Base-by-base conservation (phyloP, 2,113 vertebrate species). In the Mionectes macconnelli region DNA sequence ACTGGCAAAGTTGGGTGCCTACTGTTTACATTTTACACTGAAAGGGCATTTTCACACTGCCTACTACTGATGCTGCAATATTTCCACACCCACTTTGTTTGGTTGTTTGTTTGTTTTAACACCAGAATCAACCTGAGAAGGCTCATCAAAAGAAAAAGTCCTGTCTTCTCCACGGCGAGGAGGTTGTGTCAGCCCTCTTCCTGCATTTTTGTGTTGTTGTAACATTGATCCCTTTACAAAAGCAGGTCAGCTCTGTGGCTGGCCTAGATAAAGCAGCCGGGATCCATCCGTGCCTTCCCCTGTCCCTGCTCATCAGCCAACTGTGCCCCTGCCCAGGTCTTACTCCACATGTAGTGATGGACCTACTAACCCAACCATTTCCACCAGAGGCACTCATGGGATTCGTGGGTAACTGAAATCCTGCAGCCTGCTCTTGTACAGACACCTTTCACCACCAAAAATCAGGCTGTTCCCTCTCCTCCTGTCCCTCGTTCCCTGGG, bases 41-140 rank as follows among this genome's bases (percentile, higher is more conserved):
- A 82, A 80, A 93, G 83, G 92, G 86, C 86, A 96, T 84, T 62
- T 93, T 90, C 94, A 96, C 94, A n/a, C 94, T 94, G 81, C 91
- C 95, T 87, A 62, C 94, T 86, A 56, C 73, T 57, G 73, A 78
- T 79, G 86, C 84, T 93, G 75, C 88, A 93, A 11, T 49, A 94
- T 95, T 94, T 96, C 86, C 74, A 86, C 82, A 59, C 30, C 64
- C 88, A 72, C 55, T 90, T 92, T 68, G 35, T 89, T 77, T 35
- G 28, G 35, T 64, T 31, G 15, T 69, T 87, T 82, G 20, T 68
- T 92, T 73, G 69, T 84, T 94, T 91, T 60, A 84, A 81, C 89
- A 40, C 69, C 80, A 78, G 56, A 84, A 87, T 73, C 60, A 84
- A 87, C 70, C 28, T 0, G 31, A 84, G 60, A 84, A 89, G 44